Evolutionary conservation across 2,797 vertebrate species (phyloP), one percentile per base, ranked within the genome.

Genomic region (Eospalax fontanierii): DNA sequence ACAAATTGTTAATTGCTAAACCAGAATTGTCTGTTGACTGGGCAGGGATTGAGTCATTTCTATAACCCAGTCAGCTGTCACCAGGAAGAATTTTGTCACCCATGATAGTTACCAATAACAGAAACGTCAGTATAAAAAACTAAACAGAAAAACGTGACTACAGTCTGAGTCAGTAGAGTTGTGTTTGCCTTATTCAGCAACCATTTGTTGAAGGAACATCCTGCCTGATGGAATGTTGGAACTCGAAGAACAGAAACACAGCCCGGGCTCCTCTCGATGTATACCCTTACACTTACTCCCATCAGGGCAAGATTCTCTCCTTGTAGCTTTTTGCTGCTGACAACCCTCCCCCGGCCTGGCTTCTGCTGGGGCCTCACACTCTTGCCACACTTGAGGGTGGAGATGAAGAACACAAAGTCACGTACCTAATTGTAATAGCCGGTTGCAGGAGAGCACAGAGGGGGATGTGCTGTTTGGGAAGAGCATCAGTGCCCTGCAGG

Each of bases 121-220:
- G 5, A 76, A 84, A 80, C 19, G 21, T 63, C 78, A 54, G 15
- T 21, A 15, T 6, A n/a, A 70, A 46, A 33, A 66, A 11, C 66
- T 8, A 33, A n/a, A 33, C 21, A 61, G 70, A 61, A 35, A 7
- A 4, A 2, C 0, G 1, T 11, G 1, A 70, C 4, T 38, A 1
- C 4, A 18, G 18, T 54, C 65, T 1, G 4, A 28, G 18, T 10
- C 30, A 46, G 46, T 46, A 46, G 46, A 46, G 11, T 46, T 40
- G 11, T 75, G 6, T 71, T 33, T 73, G 40, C 80, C 63, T 93
- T 28, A 15, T 40, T 90, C 18, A 16, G n/a, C 26, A 85, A 87
- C 33, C 50, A 22, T 71, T 92, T 33, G 0, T 28, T 18, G 3
- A 18, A 24, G 5, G 2, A 33, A 40, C 6, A 1, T 76, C 54